Evolutionary conservation across 2,113 vertebrate species (phyloP).

Genomic region (Podarcis cretensis): DNA sequence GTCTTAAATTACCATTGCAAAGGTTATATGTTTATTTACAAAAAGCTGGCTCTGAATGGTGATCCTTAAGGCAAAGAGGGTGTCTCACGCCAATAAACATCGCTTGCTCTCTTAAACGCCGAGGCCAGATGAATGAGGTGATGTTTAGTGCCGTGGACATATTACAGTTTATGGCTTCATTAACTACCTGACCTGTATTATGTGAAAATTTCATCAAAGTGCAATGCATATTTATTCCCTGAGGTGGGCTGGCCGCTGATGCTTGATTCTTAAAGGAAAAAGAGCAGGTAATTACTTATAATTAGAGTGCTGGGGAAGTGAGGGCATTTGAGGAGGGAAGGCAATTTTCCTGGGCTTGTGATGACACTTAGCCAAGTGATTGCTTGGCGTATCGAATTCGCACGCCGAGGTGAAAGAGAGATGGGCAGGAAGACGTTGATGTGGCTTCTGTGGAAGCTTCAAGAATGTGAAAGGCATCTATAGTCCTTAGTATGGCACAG

Average conservation of each 20-base stretch:
- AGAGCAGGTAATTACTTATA: conserved; percentile 70
- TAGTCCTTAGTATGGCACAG: not conserved
- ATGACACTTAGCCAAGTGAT: conserved; percentile 47
- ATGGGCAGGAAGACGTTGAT: not conserved
- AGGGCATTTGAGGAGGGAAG: conserved; percentile 56
- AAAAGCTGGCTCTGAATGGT: conserved; percentile 70
- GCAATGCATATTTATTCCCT: conserved; percentile 69
- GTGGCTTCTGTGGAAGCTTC: not conserved
- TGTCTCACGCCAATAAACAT: conserved; percentile 76
- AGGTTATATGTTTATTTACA: conserved; percentile 85
- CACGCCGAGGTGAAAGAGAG: conserved; percentile 25
- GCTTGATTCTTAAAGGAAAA: conserved; percentile 68
- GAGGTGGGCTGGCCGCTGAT: conserved; percentile 54
- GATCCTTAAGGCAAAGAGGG: conserved; percentile 69
- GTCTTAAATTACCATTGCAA: conserved; percentile 82
- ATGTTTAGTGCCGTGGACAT: conserved; percentile 67
- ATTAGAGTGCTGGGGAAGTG: conserved; percentile 64
- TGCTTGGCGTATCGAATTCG: conserved; percentile 39
- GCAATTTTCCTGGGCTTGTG: conserved; percentile 54
- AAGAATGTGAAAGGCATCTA: not conserved
- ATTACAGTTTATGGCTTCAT: conserved; percentile 74
- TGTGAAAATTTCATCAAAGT: conserved; percentile 76
- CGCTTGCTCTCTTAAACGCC: conserved; percentile 69
- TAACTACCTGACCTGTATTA: conserved; percentile 74
- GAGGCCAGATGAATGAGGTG: conserved; percentile 67